Conservation (phyloP, 2,113 vertebrate genomes). For the Sylvia atricapilla region DNA sequence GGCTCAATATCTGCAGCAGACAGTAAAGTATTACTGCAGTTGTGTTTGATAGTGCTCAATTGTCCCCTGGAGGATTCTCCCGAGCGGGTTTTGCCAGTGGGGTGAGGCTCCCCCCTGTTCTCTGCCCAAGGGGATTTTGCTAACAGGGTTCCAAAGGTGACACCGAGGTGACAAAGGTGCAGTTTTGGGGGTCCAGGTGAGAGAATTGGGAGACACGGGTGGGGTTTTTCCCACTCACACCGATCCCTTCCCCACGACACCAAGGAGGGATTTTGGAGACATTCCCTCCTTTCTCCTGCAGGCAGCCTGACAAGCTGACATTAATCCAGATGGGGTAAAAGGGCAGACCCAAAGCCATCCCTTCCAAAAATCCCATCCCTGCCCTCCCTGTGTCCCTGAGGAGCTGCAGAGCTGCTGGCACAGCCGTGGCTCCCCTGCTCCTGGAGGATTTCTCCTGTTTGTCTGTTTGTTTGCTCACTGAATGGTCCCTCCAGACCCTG, state of each 20-base stretch:
- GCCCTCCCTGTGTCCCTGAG: accelerated
- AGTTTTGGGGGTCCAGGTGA: neutral
- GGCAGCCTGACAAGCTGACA: neutral
- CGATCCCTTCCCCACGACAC: accelerated
- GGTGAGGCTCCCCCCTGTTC: neutral
- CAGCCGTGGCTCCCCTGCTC: accelerated
- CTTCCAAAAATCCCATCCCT: neutral
- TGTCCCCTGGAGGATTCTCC: constrained; percentile 59
- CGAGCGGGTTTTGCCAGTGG: neutral
- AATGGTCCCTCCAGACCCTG: neutral
- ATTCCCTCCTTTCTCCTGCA: neutral
- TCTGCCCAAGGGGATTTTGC: neutral
- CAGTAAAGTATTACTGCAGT: constrained; percentile 67
- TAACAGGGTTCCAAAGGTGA: constrained; percentile 41
- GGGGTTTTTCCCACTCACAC: neutral
- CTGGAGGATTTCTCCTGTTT: neutral
- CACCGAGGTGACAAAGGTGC: neutral
- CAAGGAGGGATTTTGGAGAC: neutral
- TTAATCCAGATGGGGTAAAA: neutral
- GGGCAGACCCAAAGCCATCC: neutral
- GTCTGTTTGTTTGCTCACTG: neutral
- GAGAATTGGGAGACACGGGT: neutral
- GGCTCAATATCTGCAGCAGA: constrained; percentile 68
- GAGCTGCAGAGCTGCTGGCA: neutral
- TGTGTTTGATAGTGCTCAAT: constrained; percentile 64